These are phyloP conservation scores for Oithona nana DNA, from an alignment of 2,888 invertebrate species.

Conservation along the genomic window DNA sequence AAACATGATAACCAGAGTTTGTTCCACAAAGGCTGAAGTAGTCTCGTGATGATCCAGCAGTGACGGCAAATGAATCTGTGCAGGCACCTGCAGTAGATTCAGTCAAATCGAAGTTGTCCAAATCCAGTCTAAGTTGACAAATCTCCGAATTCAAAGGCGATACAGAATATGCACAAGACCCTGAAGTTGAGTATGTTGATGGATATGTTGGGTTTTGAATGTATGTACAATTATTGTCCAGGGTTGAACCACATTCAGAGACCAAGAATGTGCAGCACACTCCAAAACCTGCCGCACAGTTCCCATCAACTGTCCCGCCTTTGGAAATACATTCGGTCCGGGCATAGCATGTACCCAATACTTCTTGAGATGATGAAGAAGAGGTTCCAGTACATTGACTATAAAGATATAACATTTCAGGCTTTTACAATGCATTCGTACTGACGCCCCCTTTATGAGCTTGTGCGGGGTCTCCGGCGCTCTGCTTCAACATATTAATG, in stretches of 20 bases:
- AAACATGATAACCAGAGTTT: not conserved
- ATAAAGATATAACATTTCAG: too few species aligned
- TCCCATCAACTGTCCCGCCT: conserved; percentile 1
- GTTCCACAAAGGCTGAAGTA: not conserved
- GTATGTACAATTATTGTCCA: not conserved
- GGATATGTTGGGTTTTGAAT: not conserved
- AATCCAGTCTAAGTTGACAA: conserved; percentile 1
- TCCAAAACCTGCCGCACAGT: conserved; percentile 17
- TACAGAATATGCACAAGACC: not conserved
- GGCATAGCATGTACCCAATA: too few species aligned
- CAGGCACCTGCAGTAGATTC: not conserved
- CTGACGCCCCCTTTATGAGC: too few species aligned
- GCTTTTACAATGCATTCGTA: too few species aligned
- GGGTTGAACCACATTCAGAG: not conserved
- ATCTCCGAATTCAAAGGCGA: not conserved
- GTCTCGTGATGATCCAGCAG: not conserved
- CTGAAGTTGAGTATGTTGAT: not conserved
- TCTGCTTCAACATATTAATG: too few species aligned
- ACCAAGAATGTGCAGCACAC: not conserved
- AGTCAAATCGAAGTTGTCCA: not conserved
- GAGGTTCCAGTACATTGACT: too few species aligned
- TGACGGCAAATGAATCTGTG: not conserved
- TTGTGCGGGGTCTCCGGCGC: too few species aligned
- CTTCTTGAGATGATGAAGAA: too few species aligned
- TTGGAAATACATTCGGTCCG: not conserved